Percentiles rank a stretch among this genome's conserved stretches.
Conservation (phyloP, 2,888 invertebrate species). For the Eubasilissa splendida region DNA sequence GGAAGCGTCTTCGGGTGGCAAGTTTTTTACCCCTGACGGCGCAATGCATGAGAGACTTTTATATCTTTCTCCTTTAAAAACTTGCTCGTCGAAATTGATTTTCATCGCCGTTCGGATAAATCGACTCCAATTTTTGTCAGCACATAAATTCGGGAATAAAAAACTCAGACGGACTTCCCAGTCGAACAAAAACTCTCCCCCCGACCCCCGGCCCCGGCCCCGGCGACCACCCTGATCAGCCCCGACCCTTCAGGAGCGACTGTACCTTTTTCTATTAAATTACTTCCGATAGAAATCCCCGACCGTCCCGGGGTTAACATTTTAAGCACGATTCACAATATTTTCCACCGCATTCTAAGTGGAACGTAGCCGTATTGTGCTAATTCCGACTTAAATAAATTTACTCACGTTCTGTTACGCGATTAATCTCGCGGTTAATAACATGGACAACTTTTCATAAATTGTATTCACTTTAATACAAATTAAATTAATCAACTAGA, state of each 20-base stretch:
- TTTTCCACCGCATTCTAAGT: constrained; percentile 42
- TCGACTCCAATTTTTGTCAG: constrained; percentile 36
- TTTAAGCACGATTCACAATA: constrained; percentile 49
- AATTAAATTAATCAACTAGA: too few species aligned
- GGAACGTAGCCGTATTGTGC: constrained; percentile 10
- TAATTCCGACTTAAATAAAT: constrained; percentile 28
- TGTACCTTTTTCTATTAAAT: constrained; percentile 54
- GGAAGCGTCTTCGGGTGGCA: too few species aligned
- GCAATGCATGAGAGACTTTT: constrained; percentile 3
- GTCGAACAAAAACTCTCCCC: constrained; percentile 33
- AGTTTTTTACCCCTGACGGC: neutral
- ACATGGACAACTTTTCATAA: neutral
- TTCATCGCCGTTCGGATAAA: constrained; percentile 18
- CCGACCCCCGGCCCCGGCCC: neutral
- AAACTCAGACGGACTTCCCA: constrained; percentile 36
- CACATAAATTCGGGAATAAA: constrained; percentile 37
- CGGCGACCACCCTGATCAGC: neutral
- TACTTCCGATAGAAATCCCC: constrained; percentile 51
- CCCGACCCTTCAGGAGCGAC: constrained; percentile 22
- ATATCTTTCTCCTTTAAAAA: constrained; percentile 5
- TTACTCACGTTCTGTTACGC: constrained; percentile 21
- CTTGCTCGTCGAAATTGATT: constrained; percentile 25
- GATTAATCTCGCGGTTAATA: constrained; percentile 17
- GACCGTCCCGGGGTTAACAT: constrained; percentile 43
- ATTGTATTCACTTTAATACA: too few species aligned